Evolutionary conservation across 1,140 invertebrate species (phyloP).

Genomic region (Halyomorpha halys): DNA sequence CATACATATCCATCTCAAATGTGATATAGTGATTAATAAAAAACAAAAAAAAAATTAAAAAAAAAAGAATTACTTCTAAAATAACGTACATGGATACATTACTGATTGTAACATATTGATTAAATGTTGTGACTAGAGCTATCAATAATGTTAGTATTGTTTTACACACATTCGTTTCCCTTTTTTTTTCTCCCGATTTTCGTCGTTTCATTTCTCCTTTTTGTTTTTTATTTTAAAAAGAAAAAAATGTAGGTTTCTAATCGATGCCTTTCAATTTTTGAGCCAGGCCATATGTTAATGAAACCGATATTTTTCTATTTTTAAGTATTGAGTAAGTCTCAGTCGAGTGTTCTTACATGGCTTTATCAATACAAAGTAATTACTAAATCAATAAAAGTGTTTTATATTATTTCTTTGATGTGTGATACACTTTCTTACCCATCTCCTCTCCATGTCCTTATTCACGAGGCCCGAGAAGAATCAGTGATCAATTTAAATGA

Average conservation of each 20-base stretch:
- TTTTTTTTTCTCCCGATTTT: not conserved
- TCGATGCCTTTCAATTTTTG: constrained; percentile 22
- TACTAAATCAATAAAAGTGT: constrained; percentile 20
- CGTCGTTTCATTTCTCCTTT: not conserved
- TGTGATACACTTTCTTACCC: too few species aligned
- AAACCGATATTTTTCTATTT: constrained; percentile 27
- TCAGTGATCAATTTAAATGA: too few species aligned
- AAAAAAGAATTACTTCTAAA: not conserved
- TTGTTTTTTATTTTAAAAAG: constrained; percentile 17
- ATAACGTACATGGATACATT: not conserved
- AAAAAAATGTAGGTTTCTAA: constrained; percentile 19
- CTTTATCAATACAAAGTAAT: constrained; percentile 25
- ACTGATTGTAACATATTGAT: constrained; percentile 5
- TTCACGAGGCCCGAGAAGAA: too few species aligned
- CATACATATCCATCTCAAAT: constrained; percentile 26
- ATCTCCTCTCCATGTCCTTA: too few species aligned
- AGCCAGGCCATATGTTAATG: constrained; percentile 26
- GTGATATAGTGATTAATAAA: constrained; percentile 23
- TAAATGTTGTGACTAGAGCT: constrained; percentile 10
- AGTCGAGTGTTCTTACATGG: constrained; percentile 26
- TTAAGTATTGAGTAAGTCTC: constrained; percentile 24
- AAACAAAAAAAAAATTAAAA: not conserved
- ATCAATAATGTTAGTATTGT: constrained; percentile 11
- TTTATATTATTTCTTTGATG: constrained; percentile 16
- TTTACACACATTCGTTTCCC: not conserved